Percentiles rank a stretch among this genome's conserved stretches.
Evolutionary conservation across 2,888 invertebrate species (phyloP).

Genomic region (Mimumesa dahlbomi): DNA sequence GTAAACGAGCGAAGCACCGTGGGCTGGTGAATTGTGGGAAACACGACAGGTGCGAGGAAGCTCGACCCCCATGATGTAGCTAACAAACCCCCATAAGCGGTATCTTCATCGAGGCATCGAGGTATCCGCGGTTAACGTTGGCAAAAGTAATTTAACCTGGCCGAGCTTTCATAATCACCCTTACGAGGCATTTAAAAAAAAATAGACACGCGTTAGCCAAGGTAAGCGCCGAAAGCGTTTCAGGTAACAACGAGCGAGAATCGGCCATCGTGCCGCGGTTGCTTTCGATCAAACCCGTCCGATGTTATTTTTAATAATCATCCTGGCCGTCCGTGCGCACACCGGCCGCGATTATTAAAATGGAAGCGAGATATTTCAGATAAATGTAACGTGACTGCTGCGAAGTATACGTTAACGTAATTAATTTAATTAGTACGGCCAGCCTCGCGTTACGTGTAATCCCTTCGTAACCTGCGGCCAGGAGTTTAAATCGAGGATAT

Average conservation of each 20-base stretch:
- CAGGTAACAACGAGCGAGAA: conserved; percentile 9
- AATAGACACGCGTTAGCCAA: background rate
- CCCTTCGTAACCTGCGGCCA: too few species aligned
- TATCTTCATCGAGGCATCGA: conserved; percentile 62
- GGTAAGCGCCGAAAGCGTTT: background rate
- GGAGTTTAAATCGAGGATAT: too few species aligned
- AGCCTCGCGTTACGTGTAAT: too few species aligned
- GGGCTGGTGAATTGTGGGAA: conserved; percentile 65
- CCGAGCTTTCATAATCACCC: conserved; percentile 60
- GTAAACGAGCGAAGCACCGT: conserved; percentile 59
- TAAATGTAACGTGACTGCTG: too few species aligned
- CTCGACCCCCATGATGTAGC: conserved; percentile 33
- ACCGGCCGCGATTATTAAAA: too few species aligned
- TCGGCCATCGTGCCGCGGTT: too few species aligned
- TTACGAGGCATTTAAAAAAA: conserved; percentile 44
- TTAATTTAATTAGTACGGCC: too few species aligned
- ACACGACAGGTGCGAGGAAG: conserved; percentile 63
- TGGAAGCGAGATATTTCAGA: too few species aligned
- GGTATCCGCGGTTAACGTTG: conserved; percentile 62
- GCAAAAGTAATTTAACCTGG: conserved; percentile 65
- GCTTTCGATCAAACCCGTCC: too few species aligned
- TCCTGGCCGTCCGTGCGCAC: too few species aligned
- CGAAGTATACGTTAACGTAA: too few species aligned
- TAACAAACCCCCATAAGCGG: conserved; percentile 53
- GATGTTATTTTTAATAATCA: too few species aligned